phyloP scores from a whole-genome alignment of 2,797 vertebrate genomes.

The Geotrypetes seraphini region DNA sequence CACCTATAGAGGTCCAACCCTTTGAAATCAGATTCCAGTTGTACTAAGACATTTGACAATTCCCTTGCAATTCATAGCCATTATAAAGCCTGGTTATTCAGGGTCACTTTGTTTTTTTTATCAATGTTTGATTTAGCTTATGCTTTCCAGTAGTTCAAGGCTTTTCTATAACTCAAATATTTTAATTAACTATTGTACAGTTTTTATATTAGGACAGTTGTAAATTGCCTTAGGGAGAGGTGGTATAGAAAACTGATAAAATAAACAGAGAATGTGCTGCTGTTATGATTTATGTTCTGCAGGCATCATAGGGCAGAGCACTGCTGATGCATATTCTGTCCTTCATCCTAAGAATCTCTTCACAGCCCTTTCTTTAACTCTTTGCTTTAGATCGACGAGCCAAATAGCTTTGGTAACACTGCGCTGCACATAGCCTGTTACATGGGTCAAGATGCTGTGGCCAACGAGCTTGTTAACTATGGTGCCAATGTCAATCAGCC shows the following conservation, averaged over 20 bases:
- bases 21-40: too few relatives aligned
- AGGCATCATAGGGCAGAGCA: not conserved
- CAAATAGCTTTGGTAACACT: constrained; percentile 87
- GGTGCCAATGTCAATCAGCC: constrained; percentile 92
- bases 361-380: not conserved
- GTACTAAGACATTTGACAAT: too few relatives aligned
- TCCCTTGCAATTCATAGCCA: too few relatives aligned
- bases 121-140: not conserved
- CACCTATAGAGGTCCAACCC: too few relatives aligned
- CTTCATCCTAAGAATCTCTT: not conserved
- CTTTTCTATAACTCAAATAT: not conserved
- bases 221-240: too few relatives aligned
- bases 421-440: constrained; percentile 92
- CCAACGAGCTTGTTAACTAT: constrained; percentile 85
- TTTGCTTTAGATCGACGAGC: constrained; percentile 75
- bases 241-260: too few relatives aligned
- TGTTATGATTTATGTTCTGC: too few relatives aligned
- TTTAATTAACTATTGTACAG: not conserved
- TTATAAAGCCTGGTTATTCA: too few relatives aligned
- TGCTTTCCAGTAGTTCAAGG: too few relatives aligned
- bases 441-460: constrained; percentile 88
- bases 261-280: too few relatives aligned
- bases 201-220: too few relatives aligned
- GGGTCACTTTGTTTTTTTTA: not conserved
- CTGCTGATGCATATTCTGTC: not conserved